A percentile compares a stretch with the other conserved stretches of the same genome.
These are phyloP conservation scores for Leguminivora glycinivorella DNA, from an alignment of 1,140 invertebrate species.

Conservation along the genomic window DNA sequence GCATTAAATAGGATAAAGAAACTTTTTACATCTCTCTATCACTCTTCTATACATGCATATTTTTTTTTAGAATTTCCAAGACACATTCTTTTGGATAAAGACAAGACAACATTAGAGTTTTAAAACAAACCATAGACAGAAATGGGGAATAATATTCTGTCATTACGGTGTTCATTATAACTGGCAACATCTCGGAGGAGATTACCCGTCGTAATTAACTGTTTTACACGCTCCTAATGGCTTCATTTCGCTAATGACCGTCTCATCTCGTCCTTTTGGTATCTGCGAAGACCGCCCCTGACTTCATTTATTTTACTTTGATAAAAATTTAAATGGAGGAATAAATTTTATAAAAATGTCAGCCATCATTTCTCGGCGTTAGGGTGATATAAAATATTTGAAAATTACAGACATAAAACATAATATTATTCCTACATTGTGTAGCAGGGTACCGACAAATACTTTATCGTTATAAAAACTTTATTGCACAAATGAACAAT, in stretches of 20 bases:
- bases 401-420: not conserved
- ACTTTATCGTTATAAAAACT: no score
- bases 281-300: conserved; percentile 35
- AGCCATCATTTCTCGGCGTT: not conserved
- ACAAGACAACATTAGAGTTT: not conserved
- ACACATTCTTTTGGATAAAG: not conserved
- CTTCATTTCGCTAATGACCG: conserved; percentile 73
- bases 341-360: not conserved
- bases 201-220: conserved; percentile 67
- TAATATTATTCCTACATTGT: no score
- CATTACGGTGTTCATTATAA: conserved; percentile 49
- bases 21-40: no score
- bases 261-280: conserved; percentile 53
- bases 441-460: no score
- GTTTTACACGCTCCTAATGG: conserved; percentile 73
- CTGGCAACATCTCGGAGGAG: conserved; percentile 42
- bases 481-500: no score
- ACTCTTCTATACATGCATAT: no score
- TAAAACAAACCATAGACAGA: not conserved
- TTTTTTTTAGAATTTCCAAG: not conserved
- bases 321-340: conserved; percentile 6
- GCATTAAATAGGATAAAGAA: no score
- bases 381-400: not conserved
- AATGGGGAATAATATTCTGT: conserved; percentile 36
- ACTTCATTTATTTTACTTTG: conserved; percentile 33